Conservation (phyloP, 2,113 vertebrate genomes). For the Clarias magur region DNA sequence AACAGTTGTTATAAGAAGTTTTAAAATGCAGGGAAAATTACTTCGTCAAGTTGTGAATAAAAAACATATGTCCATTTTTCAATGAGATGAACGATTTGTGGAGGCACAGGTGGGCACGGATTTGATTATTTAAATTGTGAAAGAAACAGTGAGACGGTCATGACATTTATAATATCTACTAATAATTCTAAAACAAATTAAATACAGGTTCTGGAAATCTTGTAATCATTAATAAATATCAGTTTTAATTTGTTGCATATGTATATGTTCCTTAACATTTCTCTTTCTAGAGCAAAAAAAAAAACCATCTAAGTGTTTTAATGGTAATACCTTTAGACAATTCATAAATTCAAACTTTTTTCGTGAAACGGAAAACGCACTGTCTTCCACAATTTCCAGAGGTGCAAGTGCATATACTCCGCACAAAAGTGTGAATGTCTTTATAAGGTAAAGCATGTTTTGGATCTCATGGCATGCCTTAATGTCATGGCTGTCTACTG, state of each 20-base stretch:
- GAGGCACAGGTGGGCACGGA: not conserved
- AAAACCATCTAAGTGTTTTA: not conserved
- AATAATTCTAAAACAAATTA: not conserved
- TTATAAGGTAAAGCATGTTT: conserved; percentile 71
- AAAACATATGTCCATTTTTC: conserved; percentile 2
- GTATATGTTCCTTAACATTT: not conserved
- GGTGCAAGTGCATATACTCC: not conserved
- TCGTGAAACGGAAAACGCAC: conserved; percentile 6
- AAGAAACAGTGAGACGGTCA: not conserved
- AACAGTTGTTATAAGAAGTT: not conserved
- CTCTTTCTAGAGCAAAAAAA: no score
- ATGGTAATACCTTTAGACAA: not conserved
- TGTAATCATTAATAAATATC: not conserved
- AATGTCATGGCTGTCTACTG: conserved; percentile 39
- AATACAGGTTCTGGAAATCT: not conserved
- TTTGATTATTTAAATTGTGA: not conserved
- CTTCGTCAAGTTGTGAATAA: not conserved
- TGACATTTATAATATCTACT: not conserved
- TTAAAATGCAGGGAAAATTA: not conserved
- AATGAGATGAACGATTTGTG: not conserved
- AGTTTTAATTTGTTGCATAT: not conserved
- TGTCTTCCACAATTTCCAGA: conserved; percentile 14
- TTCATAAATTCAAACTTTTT: not conserved
- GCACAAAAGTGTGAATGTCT: conserved; percentile 68
- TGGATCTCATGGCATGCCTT: conserved; percentile 52